phyloP scores from a whole-genome alignment of 2,888 invertebrate genomes.

The Alcis repandata region DNA sequence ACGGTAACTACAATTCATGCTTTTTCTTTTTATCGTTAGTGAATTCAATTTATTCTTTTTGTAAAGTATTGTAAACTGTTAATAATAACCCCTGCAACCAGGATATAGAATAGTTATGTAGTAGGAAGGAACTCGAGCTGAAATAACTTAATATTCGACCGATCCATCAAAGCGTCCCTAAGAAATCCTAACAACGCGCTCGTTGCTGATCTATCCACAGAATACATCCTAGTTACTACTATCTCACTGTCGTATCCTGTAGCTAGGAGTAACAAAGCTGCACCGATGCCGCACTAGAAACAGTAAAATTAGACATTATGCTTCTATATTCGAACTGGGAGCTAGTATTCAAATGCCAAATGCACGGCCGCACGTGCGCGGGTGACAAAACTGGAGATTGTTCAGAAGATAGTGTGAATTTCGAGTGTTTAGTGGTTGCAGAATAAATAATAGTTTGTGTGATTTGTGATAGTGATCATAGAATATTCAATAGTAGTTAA shows the following conservation, averaged over 20 bases:
- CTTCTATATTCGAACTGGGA: slow-evolving; percentile 65
- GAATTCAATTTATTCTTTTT: too few relatives aligned
- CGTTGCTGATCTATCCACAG: background rate
- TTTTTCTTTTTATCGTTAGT: too few relatives aligned
- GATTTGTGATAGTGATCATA: background rate
- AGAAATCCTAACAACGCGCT: background rate
- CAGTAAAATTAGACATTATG: slow-evolving; percentile 60
- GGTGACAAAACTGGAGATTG: slow-evolving; percentile 17
- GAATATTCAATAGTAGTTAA: background rate
- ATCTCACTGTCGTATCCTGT: slow-evolving; percentile 4
- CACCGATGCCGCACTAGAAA: slow-evolving; percentile 32
- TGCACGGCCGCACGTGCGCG: slow-evolving; percentile 43
- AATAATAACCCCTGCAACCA: too few relatives aligned
- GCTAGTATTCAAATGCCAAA: slow-evolving; percentile 63
- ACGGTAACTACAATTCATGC: slow-evolving; percentile 59
- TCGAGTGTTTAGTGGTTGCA: background rate
- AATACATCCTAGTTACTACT: background rate
- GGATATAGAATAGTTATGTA: too few relatives aligned
- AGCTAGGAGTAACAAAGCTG: slow-evolving; percentile 47
- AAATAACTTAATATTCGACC: background rate
- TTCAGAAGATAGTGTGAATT: background rate
- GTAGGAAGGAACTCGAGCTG: background rate
- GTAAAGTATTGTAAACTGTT: too few relatives aligned
- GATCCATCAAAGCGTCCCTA: background rate
- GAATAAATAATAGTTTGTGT: background rate